Percentiles rank a stretch among this genome's conserved stretches.
Conservation (phyloP, 2,888 invertebrate genomes). For the Amblyteles armatorius region DNA sequence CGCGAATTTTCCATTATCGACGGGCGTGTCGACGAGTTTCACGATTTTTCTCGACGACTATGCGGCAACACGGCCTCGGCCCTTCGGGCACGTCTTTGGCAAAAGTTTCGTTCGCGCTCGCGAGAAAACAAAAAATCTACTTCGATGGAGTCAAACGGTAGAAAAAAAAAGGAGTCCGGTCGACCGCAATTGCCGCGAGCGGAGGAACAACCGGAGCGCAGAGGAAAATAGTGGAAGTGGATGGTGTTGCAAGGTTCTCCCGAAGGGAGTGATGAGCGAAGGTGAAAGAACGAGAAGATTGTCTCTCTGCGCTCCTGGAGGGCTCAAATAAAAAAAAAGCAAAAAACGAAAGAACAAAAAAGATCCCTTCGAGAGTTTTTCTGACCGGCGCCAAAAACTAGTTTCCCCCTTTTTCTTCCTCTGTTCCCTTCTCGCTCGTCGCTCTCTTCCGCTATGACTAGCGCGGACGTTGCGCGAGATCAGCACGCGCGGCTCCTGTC, state of each 20-base stretch:
- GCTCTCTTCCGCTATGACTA: conserved; percentile 27
- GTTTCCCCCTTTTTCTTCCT: conserved; percentile 50
- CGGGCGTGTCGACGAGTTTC: too few species aligned
- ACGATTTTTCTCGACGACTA: conserved; percentile 37
- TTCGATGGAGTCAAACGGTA: conserved; percentile 35
- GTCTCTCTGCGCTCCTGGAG: conserved; percentile 41
- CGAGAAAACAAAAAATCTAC: conserved; percentile 11
- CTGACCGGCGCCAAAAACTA: conserved; percentile 67
- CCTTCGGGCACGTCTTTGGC: conserved; percentile 39
- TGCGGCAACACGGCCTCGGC: conserved; percentile 18
- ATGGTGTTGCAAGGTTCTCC: conserved; percentile 25
- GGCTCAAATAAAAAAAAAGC: conserved; percentile 8
- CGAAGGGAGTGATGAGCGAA: conserved; percentile 28
- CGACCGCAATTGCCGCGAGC: conserved; percentile 71
- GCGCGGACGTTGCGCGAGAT: conserved; percentile 57
- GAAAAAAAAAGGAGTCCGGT: conserved; percentile 70
- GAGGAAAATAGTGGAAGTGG: conserved; percentile 25
- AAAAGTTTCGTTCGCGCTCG: conserved; percentile 29
- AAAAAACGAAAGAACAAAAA: conserved; percentile 13
- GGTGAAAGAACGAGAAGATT: conserved; percentile 41
- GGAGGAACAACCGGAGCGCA: conserved; percentile 39
- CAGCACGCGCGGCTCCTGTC: conserved; percentile 56
- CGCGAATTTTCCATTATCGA: too few species aligned
- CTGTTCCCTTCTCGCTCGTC: not conserved
- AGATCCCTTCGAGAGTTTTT: conserved; percentile 52